Base-by-base conservation (phyloP, 2,113 vertebrate species). In the Carassius carassius region DNA sequence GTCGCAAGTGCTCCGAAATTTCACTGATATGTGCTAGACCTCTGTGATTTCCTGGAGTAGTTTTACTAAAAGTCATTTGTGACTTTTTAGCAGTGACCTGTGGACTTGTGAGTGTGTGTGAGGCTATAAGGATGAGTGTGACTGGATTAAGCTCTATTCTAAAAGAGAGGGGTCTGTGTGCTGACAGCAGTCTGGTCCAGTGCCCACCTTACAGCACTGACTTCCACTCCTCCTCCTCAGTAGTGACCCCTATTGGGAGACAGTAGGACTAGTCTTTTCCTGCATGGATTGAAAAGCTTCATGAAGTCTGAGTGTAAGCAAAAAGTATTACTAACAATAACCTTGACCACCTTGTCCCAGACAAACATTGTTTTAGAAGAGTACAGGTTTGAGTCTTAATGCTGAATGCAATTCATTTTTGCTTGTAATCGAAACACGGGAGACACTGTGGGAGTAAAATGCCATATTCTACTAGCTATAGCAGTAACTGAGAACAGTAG, bases 241-340 rank as follows among this genome's bases (percentile, higher is more conserved):
- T 79, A 91, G 67, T 93, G 92, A 90, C 90, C 77, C 87, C 91
- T 91, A 87, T 82, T 90, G 87, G 88, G 83, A 86, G 63, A 88
- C 23, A 80, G 72, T 67, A 56, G 70, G 29, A 85, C 35, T 41
- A 51, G 44, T 49, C 21, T 70, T 49, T 44, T 79, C 21, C n/a
- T 37, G 21, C 9, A 37, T 21, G 4, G n/a, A 47, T 9, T 41
- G 78, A 85, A 51, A 73, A 75, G 67, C 72, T 49, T 77, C 80
- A 35, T 7, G 3, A 10, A 44, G 16, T 17, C 29, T 5, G 41
- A 78, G 56, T 19, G 9, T 35, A 82, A 81, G 29, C 49, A 58
- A 62, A 78, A 41, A 85, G 19, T 60, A 14, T 69, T 75, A 35
- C 16, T 5, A 77, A 11, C 2, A 56, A 5, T 4, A 32, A 32